These are phyloP conservation scores for Linnaemya vulpina DNA, from an alignment of 2,888 invertebrate species.

Conservation along the genomic window DNA sequence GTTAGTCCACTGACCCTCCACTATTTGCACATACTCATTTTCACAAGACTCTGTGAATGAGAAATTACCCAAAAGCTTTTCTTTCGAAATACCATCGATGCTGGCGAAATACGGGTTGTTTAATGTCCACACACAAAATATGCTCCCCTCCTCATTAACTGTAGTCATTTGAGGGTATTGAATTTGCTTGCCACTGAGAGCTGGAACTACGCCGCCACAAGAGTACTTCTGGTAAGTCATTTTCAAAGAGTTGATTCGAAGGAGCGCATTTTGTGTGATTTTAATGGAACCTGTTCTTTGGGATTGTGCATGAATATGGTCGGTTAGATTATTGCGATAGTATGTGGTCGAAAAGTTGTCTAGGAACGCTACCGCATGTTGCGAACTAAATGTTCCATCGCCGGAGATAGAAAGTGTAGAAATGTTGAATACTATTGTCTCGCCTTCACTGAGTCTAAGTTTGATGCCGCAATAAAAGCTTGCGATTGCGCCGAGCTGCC, in stretches of 20 bases:
- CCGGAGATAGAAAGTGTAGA: neutral
- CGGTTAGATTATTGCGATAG: slow-evolving; percentile 51
- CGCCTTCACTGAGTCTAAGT: slow-evolving; percentile 70
- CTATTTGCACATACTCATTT: slow-evolving; percentile 84
- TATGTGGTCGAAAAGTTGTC: neutral
- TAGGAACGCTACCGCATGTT: slow-evolving; percentile 7
- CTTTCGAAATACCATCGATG: slow-evolving; percentile 58
- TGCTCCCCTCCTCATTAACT: slow-evolving; percentile 75
- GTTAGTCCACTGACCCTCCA: slow-evolving; percentile 74
- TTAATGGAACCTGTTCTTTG: slow-evolving; percentile 71
- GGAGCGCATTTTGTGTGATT: slow-evolving; percentile 71
- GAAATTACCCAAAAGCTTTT: slow-evolving; percentile 83
- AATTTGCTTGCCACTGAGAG: slow-evolving; percentile 78
- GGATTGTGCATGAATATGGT: slow-evolving; percentile 46
- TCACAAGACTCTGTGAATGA: slow-evolving; percentile 85
- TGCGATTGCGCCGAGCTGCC: neutral
- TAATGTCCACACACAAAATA: slow-evolving; percentile 90
- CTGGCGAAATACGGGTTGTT: slow-evolving; percentile 55
- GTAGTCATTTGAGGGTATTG: slow-evolving; percentile 79
- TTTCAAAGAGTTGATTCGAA: slow-evolving; percentile 74
- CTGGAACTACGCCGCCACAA: slow-evolving; percentile 87
- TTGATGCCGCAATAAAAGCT: slow-evolving; percentile 75
- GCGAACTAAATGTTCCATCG: neutral
- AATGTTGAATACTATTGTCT: slow-evolving; percentile 77
- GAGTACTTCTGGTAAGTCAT: slow-evolving; percentile 86